phyloP scores from a whole-genome alignment of 1,140 invertebrate species.

The Papilio polytes region DNA sequence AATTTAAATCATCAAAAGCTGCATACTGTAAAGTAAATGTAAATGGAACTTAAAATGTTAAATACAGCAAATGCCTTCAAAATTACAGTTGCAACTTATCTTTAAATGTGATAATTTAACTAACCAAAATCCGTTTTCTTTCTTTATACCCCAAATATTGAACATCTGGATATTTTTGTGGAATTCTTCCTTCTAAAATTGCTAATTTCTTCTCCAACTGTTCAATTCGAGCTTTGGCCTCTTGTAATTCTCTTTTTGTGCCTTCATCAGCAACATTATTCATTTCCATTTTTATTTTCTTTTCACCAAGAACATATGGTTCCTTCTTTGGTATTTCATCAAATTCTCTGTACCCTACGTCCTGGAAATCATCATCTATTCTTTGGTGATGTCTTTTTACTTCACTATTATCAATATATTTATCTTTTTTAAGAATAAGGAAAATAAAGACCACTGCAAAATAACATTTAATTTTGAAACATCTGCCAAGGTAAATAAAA shows the following conservation, averaged over 20 bases:
- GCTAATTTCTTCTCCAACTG: conserved; percentile 89
- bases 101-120: conserved; percentile 48
- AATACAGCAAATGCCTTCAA: not conserved
- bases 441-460: conserved; percentile 73
- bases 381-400: conserved; percentile 54
- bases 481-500: not conserved
- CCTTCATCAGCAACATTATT: conserved; percentile 54
- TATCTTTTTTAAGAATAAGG: conserved; percentile 67
- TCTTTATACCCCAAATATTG: conserved; percentile 95
- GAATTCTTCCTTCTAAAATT: conserved; percentile 88
- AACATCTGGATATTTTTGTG: conserved; percentile 95
- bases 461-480: conserved; percentile 42
- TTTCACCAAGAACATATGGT: conserved; percentile 50
- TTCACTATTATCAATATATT: conserved; percentile 50
- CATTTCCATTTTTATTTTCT: conserved; percentile 53
- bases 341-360: conserved; percentile 60
- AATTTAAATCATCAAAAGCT: no score
- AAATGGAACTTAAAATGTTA: no score
- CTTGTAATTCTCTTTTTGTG: conserved; percentile 83
- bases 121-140: conserved; percentile 94
- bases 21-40: no score
- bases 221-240: conserved; percentile 86
- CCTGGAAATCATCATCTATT: conserved; percentile 58
- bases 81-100: not conserved
- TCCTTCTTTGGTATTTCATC: conserved; percentile 62